phyloP scores from a whole-genome alignment of 1,140 invertebrate genomes.

The Subanguina moxae region DNA sequence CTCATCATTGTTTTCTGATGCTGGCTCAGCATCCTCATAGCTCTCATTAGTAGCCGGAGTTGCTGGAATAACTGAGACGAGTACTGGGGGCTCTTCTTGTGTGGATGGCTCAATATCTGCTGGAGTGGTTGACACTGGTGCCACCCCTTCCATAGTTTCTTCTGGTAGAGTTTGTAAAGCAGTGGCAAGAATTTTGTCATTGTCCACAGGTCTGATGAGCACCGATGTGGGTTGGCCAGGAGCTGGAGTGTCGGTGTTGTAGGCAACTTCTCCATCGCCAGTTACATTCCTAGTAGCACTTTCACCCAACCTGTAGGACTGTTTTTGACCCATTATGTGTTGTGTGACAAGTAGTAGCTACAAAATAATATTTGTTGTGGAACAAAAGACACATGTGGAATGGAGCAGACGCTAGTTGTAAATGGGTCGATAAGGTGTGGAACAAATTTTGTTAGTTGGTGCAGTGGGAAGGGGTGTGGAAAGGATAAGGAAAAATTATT shows the following conservation, averaged over 20 bases:
- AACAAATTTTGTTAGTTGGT: too few species aligned
- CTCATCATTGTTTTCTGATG: too few species aligned
- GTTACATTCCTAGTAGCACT: neutral
- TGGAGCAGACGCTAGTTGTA: too few species aligned
- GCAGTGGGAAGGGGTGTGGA: too few species aligned
- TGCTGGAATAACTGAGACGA: neutral
- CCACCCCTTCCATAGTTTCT: neutral
- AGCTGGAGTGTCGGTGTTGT: conserved; percentile 3
- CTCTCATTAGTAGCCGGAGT: neutral
- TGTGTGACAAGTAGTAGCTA: too few species aligned
- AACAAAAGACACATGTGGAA: too few species aligned
- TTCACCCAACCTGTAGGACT: conserved; percentile 4
- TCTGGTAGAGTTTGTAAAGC: neutral
- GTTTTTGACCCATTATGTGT: conserved; percentile 7
- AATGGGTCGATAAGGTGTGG: too few species aligned
- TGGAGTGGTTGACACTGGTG: neutral
- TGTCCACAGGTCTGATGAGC: neutral
- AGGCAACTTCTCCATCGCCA: conserved; percentile 7
- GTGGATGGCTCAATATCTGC: neutral
- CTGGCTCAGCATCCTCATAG: neutral
- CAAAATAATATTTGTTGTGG: too few species aligned
- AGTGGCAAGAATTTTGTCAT: neutral
- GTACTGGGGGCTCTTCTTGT: neutral
- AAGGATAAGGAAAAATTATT: too few species aligned
- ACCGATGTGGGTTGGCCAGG: conserved; percentile 1